Evolutionary conservation across 2,888 invertebrate genomes (phyloP).

Genomic region (Liopterus haemorrhoidalis): DNA sequence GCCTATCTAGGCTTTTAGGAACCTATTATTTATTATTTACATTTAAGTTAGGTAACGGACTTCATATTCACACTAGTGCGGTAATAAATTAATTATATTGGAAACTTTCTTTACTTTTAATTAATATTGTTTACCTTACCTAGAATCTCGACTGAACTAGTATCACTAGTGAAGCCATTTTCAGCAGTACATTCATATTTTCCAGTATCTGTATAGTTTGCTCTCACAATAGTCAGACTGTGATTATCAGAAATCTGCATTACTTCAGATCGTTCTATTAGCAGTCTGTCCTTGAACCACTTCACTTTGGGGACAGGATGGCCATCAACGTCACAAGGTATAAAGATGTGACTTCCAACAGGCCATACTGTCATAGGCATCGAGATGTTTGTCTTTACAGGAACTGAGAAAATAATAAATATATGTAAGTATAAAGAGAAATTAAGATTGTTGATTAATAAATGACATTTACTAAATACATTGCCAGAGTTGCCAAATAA

Average conservation of each 20-base stretch:
- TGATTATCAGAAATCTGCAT: constrained; percentile 63
- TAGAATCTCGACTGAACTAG: constrained; percentile 59
- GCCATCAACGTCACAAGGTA: constrained; percentile 72
- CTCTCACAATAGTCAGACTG: constrained; percentile 62
- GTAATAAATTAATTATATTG: too few species aligned
- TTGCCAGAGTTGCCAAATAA: too few species aligned
- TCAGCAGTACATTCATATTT: constrained; percentile 75
- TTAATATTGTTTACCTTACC: too few species aligned
- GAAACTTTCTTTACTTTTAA: too few species aligned
- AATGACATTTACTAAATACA: too few species aligned
- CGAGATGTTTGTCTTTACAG: constrained; percentile 60
- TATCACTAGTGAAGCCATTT: constrained; percentile 64
- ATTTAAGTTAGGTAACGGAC: too few species aligned
- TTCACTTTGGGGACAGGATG: constrained; percentile 68
- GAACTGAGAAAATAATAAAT: too few species aligned
- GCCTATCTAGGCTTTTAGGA: too few species aligned
- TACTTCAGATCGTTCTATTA: constrained; percentile 52
- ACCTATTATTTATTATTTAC: too few species aligned
- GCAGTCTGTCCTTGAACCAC: constrained; percentile 74
- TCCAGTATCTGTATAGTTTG: constrained; percentile 66
- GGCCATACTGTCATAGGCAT: constrained; percentile 53
- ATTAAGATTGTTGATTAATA: too few species aligned
- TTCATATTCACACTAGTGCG: too few species aligned
- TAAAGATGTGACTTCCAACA: constrained; percentile 61
- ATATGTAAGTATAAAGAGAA: too few species aligned